Conservation (phyloP, 2,797 vertebrate genomes). For the Gobionotothen gibberifrons region DNA sequence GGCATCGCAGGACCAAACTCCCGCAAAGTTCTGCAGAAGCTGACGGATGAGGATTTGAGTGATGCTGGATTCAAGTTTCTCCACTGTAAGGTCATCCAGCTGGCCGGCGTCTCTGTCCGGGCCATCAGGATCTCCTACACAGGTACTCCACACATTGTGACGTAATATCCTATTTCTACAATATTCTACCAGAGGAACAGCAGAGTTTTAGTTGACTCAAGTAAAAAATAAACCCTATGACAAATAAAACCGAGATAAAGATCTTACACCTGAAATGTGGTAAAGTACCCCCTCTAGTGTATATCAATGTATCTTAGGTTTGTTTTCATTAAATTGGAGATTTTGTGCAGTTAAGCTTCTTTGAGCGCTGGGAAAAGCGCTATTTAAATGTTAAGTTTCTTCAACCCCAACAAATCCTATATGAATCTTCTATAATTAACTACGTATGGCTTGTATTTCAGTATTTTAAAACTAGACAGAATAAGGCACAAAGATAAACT, state of each 20-base stretch:
- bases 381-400: too few species aligned
- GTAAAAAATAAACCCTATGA: not conserved
- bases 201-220: not conserved
- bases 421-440: too few species aligned
- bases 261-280: not conserved
- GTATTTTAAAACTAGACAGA: too few species aligned
- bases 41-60: slow-evolving; percentile 91
- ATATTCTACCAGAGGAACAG: not conserved
- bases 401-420: too few species aligned
- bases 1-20: slow-evolving; percentile 92
- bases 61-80: slow-evolving; percentile 91
- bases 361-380: too few species aligned
- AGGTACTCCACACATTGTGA: slow-evolving; percentile 77
- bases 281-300: too few species aligned
- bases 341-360: too few species aligned
- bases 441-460: too few species aligned
- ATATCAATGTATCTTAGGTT: too few species aligned
- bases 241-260: not conserved
- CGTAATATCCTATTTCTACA: not conserved
- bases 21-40: slow-evolving; percentile 92
- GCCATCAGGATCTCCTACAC: slow-evolving; percentile 98
- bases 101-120: slow-evolving; percentile 85
- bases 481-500: too few species aligned
- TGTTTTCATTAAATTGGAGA: too few species aligned
- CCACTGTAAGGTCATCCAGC: slow-evolving; percentile 87